A percentile compares a stretch with the other conserved stretches of the same genome.
phyloP scores from a whole-genome alignment of 2,888 invertebrate genomes.

The Lasioglossum marginatum region DNA sequence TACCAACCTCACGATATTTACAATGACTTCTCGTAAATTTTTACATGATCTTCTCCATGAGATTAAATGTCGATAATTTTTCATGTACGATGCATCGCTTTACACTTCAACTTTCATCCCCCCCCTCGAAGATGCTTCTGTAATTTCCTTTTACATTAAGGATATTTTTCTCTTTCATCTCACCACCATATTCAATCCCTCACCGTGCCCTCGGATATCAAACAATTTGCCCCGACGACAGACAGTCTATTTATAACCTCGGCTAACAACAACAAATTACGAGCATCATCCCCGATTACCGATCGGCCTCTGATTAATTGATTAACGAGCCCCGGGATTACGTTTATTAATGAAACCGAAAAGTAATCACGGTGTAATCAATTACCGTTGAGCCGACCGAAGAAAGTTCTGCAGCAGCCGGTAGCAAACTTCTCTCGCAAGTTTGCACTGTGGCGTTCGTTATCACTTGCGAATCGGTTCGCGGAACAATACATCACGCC shows the following conservation, averaged over 20 bases:
- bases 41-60: too few relatives aligned
- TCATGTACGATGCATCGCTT: neutral
- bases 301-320: neutral
- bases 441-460: slow-evolving; percentile 25
- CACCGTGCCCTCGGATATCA: neutral
- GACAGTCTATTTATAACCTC: neutral
- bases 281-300: neutral
- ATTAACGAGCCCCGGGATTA: neutral
- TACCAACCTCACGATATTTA: too few relatives aligned
- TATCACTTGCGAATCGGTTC: neutral
- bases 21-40: too few relatives aligned
- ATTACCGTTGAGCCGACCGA: neutral
- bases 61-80: too few relatives aligned
- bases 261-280: neutral
- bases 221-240: neutral
- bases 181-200: neutral
- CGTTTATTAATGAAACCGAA: neutral
- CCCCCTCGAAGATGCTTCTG: neutral
- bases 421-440: neutral
- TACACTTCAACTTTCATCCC: neutral
- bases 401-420: neutral
- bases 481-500: slow-evolving; percentile 41
- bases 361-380: slow-evolving; percentile 4
- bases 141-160: neutral
- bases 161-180: neutral